Evolutionary conservation across 1,140 invertebrate species (phyloP), one percentile per base, ranked within the genome.

Genomic region (Mercenaria mercenaria): DNA sequence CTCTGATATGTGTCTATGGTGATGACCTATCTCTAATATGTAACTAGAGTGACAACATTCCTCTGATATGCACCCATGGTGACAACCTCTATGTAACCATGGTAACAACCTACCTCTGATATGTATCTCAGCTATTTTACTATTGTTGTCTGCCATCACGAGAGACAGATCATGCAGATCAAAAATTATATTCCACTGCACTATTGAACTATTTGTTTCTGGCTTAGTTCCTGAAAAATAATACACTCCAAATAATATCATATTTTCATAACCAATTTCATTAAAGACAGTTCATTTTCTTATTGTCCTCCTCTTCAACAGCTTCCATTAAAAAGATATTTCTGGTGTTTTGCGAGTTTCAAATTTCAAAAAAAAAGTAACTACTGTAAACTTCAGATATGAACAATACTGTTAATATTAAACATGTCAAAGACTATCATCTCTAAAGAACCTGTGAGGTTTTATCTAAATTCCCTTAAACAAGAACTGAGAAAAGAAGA

Each of bases 71-170:
- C 15, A 8, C 6, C 43, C 43, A 47, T 47, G 15, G 43, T 47
- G 43, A 47, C 15, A 15, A 47, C 43, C 43, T 47, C 6, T 15
- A 8, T 47, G 43, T 8, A 47, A 47, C 43, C 15, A 47, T 47
- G 43, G 52, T 56, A 32, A 4, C 10, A 23, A 89, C 90, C 88
- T 77, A 95, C 95, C 95, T 92, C 88, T 92, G 61, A 96, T 87
- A 85, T 97, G 97, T n/a, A 98, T 96, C 91, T 97, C 97, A 77
- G 98, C 96, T 69, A 98, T 96, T 91, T 97, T 97, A 59, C 97
- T 96, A 90, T 98, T 97, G 39, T 97, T 97, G 93, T 98, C 97
- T 90, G 97, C 97, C 43, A 98, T 96, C 89, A 91, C 92, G 96
- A 97, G 87, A 20, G 96, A 96, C 1, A 98, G 93, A 76, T 97